Conservation (phyloP, 1,140 invertebrate genomes). For the Ridgeia piscesae region DNA sequence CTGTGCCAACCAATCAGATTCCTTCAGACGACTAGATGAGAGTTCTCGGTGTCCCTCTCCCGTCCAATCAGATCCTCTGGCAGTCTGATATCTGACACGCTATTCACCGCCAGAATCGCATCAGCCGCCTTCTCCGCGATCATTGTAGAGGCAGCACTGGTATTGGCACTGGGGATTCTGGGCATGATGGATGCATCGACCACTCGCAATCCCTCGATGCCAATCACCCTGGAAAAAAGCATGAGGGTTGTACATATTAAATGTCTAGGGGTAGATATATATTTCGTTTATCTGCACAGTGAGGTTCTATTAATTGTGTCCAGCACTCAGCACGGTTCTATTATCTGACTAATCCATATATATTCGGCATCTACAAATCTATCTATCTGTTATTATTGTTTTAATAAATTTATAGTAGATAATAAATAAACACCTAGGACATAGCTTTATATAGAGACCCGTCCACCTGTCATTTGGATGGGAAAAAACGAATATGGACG, state of each 20-base stretch:
- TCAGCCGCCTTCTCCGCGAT: conserved; percentile 57
- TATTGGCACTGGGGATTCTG: conserved; percentile 54
- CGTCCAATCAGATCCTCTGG: background rate
- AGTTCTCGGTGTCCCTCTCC: background rate
- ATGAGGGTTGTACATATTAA: background rate
- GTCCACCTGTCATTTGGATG: too few species aligned
- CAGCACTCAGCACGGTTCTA: too few species aligned
- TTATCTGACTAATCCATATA: too few species aligned
- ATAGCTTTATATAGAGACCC: too few species aligned
- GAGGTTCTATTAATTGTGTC: too few species aligned
- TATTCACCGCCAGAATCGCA: conserved; percentile 41
- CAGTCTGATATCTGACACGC: background rate
- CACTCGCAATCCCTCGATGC: conserved; percentile 49
- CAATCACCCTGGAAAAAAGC: conserved; percentile 32
- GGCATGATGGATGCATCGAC: conserved; percentile 60
- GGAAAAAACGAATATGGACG: too few species aligned
- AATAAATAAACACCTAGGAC: too few species aligned
- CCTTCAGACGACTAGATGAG: background rate
- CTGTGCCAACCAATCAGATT: background rate
- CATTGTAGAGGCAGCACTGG: conserved; percentile 59
- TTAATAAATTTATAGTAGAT: too few species aligned
- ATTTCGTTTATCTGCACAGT: too few species aligned
- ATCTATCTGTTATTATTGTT: too few species aligned
- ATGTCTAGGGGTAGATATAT: too few species aligned
- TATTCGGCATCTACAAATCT: too few species aligned